Conservation (phyloP, 2,113 vertebrate genomes). For the Oostethus manadensis region DNA sequence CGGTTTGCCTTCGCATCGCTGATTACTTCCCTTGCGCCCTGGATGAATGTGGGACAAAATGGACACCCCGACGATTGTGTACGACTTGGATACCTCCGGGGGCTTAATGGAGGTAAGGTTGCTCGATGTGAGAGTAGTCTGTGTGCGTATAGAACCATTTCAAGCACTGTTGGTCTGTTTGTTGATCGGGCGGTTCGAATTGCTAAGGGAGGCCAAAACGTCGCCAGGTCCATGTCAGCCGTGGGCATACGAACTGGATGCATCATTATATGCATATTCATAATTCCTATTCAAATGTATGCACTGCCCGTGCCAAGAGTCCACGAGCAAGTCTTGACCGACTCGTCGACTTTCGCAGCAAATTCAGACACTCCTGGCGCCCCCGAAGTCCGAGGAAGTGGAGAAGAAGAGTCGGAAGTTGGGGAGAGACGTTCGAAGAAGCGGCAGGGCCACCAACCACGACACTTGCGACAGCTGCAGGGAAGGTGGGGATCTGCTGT, state of each 20-base stretch:
- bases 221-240: slow-evolving; percentile 7
- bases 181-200: background rate
- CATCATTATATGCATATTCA: too few relatives aligned
- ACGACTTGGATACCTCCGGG: slow-evolving; percentile 95
- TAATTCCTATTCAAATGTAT: too few relatives aligned
- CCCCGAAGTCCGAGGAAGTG: slow-evolving; percentile 88
- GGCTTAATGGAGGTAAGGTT: slow-evolving; percentile 92
- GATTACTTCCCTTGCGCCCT: slow-evolving; percentile 48
- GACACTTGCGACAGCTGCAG: slow-evolving; percentile 96
- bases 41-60: slow-evolving; percentile 97
- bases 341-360: slow-evolving; percentile 69
- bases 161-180: background rate
- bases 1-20: background rate
- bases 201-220: slow-evolving; percentile 31
- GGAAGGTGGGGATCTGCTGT: slow-evolving; percentile 90
- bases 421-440: slow-evolving; percentile 86
- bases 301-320: too few relatives aligned
- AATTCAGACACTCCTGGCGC: slow-evolving; percentile 92
- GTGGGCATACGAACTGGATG: too few relatives aligned
- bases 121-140: background rate
- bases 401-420: slow-evolving; percentile 85
- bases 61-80: slow-evolving; percentile 97
- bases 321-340: background rate
- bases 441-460: slow-evolving; percentile 91
- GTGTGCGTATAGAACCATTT: rapidly evolving